These are phyloP conservation scores for Cydia strobilella DNA, from an alignment of 1,140 invertebrate genomes.

Conservation along the genomic window DNA sequence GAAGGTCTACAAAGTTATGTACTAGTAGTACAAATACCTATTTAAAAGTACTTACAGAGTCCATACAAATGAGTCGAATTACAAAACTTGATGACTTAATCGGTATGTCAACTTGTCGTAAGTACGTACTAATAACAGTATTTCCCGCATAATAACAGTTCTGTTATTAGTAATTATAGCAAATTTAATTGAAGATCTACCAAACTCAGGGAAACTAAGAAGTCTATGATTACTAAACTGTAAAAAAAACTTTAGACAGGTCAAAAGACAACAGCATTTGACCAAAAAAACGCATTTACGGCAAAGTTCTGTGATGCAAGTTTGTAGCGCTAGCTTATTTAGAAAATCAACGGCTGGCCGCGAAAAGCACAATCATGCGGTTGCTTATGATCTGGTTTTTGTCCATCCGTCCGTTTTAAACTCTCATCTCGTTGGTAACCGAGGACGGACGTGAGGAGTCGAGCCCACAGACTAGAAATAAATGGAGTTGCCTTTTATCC, in stretches of 20 bases:
- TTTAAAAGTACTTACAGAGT: too few relatives aligned
- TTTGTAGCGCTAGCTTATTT: conserved; percentile 26
- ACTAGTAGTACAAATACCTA: too few relatives aligned
- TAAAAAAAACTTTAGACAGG: background rate
- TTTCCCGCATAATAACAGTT: background rate
- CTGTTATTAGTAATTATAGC: background rate
- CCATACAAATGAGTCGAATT: too few relatives aligned
- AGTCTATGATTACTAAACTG: background rate
- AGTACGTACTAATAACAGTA: background rate
- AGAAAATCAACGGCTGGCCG: conserved; percentile 35
- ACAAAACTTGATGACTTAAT: background rate
- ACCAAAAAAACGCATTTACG: background rate
- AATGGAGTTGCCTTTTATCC: background rate
- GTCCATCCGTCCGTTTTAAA: conserved; percentile 48
- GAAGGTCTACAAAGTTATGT: too few relatives aligned
- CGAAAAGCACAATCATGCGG: conserved; percentile 55
- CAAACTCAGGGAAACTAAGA: too few relatives aligned
- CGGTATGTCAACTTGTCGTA: background rate
- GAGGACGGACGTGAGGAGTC: conserved; percentile 55
- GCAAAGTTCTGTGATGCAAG: background rate
- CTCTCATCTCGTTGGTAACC: conserved; percentile 54
- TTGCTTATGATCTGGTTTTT: conserved; percentile 56
- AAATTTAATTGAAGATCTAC: background rate
- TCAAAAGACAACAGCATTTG: background rate
- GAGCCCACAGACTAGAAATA: background rate